A percentile compares a stretch with the other conserved stretches of the same genome.
Conservation (phyloP, 2,113 vertebrate genomes). For the Hippocampus zosterae region DNA sequence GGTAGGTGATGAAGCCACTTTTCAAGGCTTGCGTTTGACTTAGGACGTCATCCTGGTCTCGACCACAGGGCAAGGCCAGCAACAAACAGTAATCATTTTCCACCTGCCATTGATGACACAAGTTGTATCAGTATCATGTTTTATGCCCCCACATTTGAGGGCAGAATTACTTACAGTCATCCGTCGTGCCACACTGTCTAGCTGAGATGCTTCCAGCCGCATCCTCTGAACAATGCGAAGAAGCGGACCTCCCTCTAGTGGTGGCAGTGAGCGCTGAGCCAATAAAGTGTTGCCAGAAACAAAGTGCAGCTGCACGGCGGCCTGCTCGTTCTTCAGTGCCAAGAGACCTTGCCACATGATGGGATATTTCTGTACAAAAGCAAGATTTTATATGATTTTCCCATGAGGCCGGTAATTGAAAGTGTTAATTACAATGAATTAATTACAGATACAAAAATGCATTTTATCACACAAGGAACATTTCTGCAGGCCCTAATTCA, state of each 20-base stretch:
- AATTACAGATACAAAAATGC: too few relatives aligned
- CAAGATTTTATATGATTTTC: not conserved
- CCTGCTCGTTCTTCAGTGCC: conserved; percentile 94
- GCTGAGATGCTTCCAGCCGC: conserved; percentile 90
- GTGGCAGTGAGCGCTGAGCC: conserved; percentile 90
- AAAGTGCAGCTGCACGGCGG: conserved; percentile 95
- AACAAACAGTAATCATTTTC: conserved; percentile 96
- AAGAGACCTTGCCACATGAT: conserved; percentile 97
- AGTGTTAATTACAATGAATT: not conserved
- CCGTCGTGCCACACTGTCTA: conserved; percentile 90
- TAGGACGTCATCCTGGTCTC: conserved; percentile 94
- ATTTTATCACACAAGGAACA: too few relatives aligned
- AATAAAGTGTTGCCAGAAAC: conserved; percentile 93
- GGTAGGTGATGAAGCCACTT: conserved; percentile 95
- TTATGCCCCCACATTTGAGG: not conserved
- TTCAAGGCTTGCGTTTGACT: conserved; percentile 94
- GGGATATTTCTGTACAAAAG: conserved; percentile 85
- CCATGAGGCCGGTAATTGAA: not conserved
- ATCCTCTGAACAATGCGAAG: conserved; percentile 96
- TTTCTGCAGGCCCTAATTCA: too few relatives aligned
- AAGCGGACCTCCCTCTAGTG: conserved; percentile 86
- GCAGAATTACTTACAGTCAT: conserved; percentile 83
- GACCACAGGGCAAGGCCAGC: conserved; percentile 91
- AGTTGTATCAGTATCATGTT: not conserved
- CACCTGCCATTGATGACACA: conserved; percentile 69